phyloP scores from a whole-genome alignment of 2,113 vertebrate species.

The Oenanthe oenanthe region DNA sequence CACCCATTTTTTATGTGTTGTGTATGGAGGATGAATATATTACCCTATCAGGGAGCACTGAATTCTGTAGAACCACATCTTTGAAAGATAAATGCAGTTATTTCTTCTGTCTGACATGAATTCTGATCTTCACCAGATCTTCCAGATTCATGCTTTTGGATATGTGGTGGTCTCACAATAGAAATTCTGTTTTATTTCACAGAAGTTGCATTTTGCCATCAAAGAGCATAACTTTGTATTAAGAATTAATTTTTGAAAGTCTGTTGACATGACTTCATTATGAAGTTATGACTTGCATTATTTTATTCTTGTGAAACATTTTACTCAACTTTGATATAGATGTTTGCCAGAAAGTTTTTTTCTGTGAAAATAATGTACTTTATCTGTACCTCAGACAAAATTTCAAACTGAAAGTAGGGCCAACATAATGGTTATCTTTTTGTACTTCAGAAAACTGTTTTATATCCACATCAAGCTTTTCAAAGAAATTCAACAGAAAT shows the following conservation, averaged over 20 bases:
- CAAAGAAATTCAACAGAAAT: not conserved
- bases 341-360: not conserved
- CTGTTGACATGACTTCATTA: not conserved
- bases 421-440: not conserved
- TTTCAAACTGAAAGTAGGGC: not conserved
- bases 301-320: not conserved
- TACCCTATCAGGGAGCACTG: not conserved
- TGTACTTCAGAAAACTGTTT: not conserved
- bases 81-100: not conserved
- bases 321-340: not conserved
- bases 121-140: not conserved
- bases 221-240: not conserved
- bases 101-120: not conserved
- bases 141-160: not conserved
- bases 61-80: not conserved
- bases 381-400: not conserved
- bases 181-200: not conserved
- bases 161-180: not conserved
- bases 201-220: not conserved
- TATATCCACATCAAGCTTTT: not conserved
- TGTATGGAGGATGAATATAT: not conserved
- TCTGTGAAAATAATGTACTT: not conserved
- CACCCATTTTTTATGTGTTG: not conserved
- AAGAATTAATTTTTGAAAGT: not conserved
- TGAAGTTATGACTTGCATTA: not conserved